These are phyloP conservation scores for Cheilosia variabilis DNA, from an alignment of 2,888 invertebrate species.

Conservation along the genomic window DNA sequence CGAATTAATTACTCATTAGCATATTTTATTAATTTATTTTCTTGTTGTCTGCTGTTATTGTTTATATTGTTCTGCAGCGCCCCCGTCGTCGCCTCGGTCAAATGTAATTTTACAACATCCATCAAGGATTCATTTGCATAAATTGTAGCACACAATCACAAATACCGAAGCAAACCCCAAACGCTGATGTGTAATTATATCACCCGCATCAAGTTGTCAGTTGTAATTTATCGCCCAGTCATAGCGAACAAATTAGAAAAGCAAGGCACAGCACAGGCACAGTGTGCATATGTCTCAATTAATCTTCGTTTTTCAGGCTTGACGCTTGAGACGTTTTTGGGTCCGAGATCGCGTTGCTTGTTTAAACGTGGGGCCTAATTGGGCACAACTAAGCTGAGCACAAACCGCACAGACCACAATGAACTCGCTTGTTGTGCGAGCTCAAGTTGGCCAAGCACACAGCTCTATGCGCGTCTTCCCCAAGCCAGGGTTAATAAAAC, in stretches of 20 bases:
- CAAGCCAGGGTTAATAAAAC: constrained; percentile 42
- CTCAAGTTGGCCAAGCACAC: constrained; percentile 32
- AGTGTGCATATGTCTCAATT: constrained; percentile 57
- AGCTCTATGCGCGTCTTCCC: constrained; percentile 19
- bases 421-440: constrained; percentile 48
- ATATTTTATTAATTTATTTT: constrained; percentile 71
- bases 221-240: constrained; percentile 69
- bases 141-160: constrained; percentile 62
- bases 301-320: constrained; percentile 56
- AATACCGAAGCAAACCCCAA: constrained; percentile 27
- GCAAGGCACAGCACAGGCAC: constrained; percentile 20
- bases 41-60: constrained; percentile 66
- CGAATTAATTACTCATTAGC: constrained; percentile 71
- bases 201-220: constrained; percentile 74
- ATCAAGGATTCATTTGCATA: constrained; percentile 75
- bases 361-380: constrained; percentile 58
- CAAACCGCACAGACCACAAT: constrained; percentile 29
- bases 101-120: constrained; percentile 69
- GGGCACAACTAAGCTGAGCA: constrained; percentile 64
- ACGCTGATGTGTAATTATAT: constrained; percentile 67
- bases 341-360: constrained; percentile 5
- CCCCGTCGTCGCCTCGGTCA: constrained; percentile 47
- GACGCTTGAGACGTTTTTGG: constrained; percentile 57
- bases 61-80: constrained; percentile 44
- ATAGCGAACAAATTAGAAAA: constrained; percentile 69